Evolutionary conservation across 2,888 invertebrate species (phyloP).

Genomic region (Caenorhabditis imperialis): DNA sequence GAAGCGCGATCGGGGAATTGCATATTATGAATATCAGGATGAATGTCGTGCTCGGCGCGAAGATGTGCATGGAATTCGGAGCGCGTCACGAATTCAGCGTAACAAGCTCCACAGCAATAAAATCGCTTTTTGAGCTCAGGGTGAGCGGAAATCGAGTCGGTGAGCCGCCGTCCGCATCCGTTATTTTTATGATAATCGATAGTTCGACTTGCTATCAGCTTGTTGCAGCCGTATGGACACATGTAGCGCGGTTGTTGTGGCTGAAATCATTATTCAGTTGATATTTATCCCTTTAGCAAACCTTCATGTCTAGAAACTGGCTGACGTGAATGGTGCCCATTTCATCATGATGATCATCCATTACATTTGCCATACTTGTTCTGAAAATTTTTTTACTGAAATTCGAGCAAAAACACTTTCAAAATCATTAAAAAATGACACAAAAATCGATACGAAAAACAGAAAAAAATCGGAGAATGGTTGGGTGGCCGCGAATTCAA

Average conservation of each 20-base stretch:
- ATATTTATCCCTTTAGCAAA: background rate
- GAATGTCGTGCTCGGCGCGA: conserved; percentile 62
- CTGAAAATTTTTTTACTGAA: background rate
- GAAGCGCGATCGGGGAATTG: conserved; percentile 49
- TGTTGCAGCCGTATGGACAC: conserved; percentile 68
- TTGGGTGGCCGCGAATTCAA: background rate
- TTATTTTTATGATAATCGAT: conserved; percentile 68
- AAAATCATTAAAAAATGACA: background rate
- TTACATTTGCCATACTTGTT: background rate
- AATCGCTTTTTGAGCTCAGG: conserved; percentile 55
- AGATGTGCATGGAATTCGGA: conserved; percentile 54
- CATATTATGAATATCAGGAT: conserved; percentile 52
- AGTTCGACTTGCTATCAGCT: conserved; percentile 60
- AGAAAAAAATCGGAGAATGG: background rate
- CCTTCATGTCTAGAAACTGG: conserved; percentile 30
- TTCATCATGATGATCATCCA: conserved; percentile 7
- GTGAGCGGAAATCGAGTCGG: conserved; percentile 15
- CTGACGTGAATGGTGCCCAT: conserved; percentile 26
- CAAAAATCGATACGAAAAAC: conserved; percentile 3
- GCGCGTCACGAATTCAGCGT: conserved; percentile 60
- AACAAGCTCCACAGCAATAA: conserved; percentile 63
- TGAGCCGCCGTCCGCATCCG: conserved; percentile 52
- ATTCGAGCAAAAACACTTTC: too few species aligned
- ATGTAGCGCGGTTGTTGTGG: conserved; percentile 34
- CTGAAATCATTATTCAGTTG: background rate